Evolutionary conservation across 2,888 invertebrate species (phyloP), one percentile per base, ranked within the genome.

Genomic region (Listrodromus nycthemerus): DNA sequence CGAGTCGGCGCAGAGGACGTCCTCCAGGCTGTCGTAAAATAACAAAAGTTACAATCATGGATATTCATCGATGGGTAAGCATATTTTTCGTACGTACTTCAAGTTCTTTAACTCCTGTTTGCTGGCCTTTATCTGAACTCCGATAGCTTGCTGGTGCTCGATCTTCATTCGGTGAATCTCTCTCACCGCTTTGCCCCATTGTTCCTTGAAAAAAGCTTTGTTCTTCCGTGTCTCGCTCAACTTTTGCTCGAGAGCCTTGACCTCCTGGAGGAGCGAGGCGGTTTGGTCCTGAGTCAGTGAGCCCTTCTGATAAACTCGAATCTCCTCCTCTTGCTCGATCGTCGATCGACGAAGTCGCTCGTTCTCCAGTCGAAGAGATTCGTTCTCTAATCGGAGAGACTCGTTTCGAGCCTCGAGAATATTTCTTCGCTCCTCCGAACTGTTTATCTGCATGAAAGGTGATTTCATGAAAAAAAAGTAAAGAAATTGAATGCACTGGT

Each of bases 181-280:
- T 0, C 96, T 93, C 2, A 96, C 95, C 0, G 96, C 95, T 84
- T 95, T 95, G 1, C 95, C 95, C 96, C 96, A 97, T 90, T 97
- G 96, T 88, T 96, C 95, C 90, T 97, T 97, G 93, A 97, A 97
- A 91, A 96, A 96, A 16, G 95, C 94, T 91, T 97, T 97, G 50
- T 96, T 95, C 79, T 95, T 95, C 77, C 95, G 94, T 2, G 96
- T 95, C 78, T 95, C 94, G 83, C 95, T 94, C 67, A 96, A 94
- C 88, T 96, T 96, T 89, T 96, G 95, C 89, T 96, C 96, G 13
- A 96, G 90, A 69, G 93, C 94, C 75, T 95, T 94, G 91, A 97
- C 91, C 91, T 97, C 96, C 80, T 95, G 95, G 70, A 97, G 93
- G 4, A 97, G 93, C 73, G 94, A 95, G 0, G 95, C 94, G 0